A percentile compares a stretch with the other conserved stretches of the same genome.
Conservation (phyloP, 2,113 vertebrate genomes). For the Oryzias curvinotus region DNA sequence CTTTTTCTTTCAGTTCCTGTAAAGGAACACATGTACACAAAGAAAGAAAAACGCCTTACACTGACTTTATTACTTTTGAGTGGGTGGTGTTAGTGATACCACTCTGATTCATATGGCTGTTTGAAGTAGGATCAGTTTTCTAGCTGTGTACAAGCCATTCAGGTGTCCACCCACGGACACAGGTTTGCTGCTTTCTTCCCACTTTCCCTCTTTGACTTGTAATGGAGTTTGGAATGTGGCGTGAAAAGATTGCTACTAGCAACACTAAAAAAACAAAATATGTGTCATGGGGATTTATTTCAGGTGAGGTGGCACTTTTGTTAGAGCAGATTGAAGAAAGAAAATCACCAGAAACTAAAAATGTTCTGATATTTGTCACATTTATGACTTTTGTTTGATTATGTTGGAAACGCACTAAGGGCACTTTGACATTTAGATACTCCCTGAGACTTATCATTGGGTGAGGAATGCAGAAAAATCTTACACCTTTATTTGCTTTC, state of each 20-base stretch:
- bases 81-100: slow-evolving; percentile 74
- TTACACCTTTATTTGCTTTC: too few species aligned
- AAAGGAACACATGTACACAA: slow-evolving; percentile 20
- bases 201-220: slow-evolving; percentile 23
- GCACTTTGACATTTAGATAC: too few species aligned
- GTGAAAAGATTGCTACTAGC: slow-evolving; percentile 42
- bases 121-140: slow-evolving; percentile 78
- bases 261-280: slow-evolving; percentile 21
- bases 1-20: slow-evolving; percentile 48
- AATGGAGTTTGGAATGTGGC: slow-evolving; percentile 54
- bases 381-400: too few species aligned
- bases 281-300: too few species aligned
- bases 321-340: too few species aligned
- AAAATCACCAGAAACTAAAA: too few species aligned
- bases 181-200: slow-evolving; percentile 25
- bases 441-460: too few species aligned
- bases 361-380: too few species aligned
- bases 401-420: too few species aligned
- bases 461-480: too few species aligned
- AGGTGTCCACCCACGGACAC: slow-evolving; percentile 64
- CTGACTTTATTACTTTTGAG: slow-evolving; percentile 74
- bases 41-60: slow-evolving; percentile 28
- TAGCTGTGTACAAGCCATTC: slow-evolving; percentile 67
- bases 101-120: slow-evolving; percentile 69
- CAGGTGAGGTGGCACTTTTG: too few species aligned